Evolutionary conservation across 1,140 invertebrate genomes (phyloP).

Genomic region (Hyles vespertilio): DNA sequence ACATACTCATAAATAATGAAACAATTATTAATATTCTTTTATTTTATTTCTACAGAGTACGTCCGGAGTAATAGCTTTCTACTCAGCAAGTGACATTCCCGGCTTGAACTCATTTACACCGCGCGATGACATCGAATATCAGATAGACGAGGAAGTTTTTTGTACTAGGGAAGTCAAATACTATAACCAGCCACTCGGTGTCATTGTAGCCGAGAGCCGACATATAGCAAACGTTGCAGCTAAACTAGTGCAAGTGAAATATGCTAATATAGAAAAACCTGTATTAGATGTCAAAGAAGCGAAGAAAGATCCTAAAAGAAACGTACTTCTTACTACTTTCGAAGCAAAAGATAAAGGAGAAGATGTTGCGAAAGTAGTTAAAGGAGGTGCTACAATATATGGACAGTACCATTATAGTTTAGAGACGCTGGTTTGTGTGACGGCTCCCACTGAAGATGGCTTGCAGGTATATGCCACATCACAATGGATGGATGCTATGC

Average conservation of each 20-base stretch:
- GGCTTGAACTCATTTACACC: constrained; percentile 78
- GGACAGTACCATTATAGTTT: constrained; percentile 48
- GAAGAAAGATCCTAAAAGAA: constrained; percentile 48
- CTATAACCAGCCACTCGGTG: constrained; percentile 81
- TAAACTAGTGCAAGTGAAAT: constrained; percentile 79
- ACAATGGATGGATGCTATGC: constrained; percentile 78
- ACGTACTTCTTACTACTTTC: constrained; percentile 6
- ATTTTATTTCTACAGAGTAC: constrained; percentile 22
- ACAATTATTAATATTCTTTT: background rate
- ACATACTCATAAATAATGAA: too few relatives aligned
- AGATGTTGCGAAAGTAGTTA: constrained; percentile 44
- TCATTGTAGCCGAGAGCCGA: constrained; percentile 79
- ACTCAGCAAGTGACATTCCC: constrained; percentile 83
- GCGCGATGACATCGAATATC: constrained; percentile 5
- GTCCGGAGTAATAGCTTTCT: constrained; percentile 60
- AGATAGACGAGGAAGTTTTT: constrained; percentile 71
- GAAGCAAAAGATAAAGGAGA: constrained; percentile 35
- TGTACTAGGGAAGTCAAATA: constrained; percentile 68
- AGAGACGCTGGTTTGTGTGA: constrained; percentile 78
- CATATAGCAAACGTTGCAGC: constrained; percentile 77
- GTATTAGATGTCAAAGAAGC: constrained; percentile 79
- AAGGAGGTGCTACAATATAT: constrained; percentile 40
- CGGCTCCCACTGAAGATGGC: constrained; percentile 79
- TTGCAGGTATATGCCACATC: constrained; percentile 77
- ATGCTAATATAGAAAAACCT: constrained; percentile 49